Evolutionary conservation across 1,140 invertebrate genomes (phyloP).

Genomic region (Ips nitidus): DNA sequence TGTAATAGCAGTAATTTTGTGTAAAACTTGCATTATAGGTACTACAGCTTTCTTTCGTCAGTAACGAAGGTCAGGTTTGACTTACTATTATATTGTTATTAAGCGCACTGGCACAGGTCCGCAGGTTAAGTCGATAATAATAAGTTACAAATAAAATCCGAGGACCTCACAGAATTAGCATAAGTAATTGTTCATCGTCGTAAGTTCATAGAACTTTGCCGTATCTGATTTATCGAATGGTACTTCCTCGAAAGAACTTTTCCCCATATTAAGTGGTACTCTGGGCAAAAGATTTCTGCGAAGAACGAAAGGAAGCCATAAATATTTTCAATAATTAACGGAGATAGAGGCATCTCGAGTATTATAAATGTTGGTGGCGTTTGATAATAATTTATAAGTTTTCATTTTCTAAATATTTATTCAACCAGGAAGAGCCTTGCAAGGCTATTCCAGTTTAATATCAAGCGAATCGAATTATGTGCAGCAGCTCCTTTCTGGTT

Average conservation of each 20-base stretch:
- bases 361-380: constrained; percentile 12
- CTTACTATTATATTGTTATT: background rate
- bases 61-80: background rate
- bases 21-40: background rate
- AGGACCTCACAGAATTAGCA: constrained; percentile 1
- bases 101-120: background rate
- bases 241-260: constrained; percentile 17
- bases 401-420: constrained; percentile 20
- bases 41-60: background rate
- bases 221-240: constrained; percentile 6
- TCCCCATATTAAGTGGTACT: constrained; percentile 12
- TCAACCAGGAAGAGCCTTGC: constrained; percentile 23
- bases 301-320: constrained; percentile 20
- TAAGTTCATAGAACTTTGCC: constrained; percentile 7
- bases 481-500: constrained; percentile 3
- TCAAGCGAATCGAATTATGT: constrained; percentile 10
- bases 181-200: background rate
- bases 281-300: constrained; percentile 7
- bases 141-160: background rate
- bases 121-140: background rate
- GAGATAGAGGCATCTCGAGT: constrained; percentile 17
- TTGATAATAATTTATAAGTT: constrained; percentile 14
- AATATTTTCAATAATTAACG: constrained; percentile 24
- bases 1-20: constrained; percentile 17
- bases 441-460: constrained; percentile 20